These are phyloP conservation scores for Hirtodrosophila alboralis DNA, from an alignment of 2,888 invertebrate species.

Conservation along the genomic window DNA sequence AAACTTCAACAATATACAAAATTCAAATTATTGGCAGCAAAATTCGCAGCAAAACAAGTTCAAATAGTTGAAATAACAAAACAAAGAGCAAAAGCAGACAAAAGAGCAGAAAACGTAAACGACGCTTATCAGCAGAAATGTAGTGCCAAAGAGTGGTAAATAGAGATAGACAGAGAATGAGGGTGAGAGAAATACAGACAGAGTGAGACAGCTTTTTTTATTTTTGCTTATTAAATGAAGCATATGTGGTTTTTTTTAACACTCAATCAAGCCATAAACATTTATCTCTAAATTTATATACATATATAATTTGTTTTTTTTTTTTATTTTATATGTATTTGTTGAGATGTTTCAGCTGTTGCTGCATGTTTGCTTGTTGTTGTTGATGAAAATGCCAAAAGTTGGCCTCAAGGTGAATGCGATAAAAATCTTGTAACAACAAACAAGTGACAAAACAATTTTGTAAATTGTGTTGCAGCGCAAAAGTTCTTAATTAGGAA, in stretches of 20 bases:
- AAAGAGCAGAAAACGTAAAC: constrained; percentile 40
- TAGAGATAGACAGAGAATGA: constrained; percentile 4
- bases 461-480: constrained; percentile 16
- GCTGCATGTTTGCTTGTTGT: constrained; percentile 27
- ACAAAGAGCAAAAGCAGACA: constrained; percentile 20
- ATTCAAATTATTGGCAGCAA: constrained; percentile 1
- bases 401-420: constrained; percentile 51
- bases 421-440: constrained; percentile 47
- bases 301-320: constrained; percentile 16
- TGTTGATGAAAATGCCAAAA: constrained; percentile 40
- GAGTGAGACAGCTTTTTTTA: constrained; percentile 5
- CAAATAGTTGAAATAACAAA: constrained; percentile 36
- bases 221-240: constrained; percentile 29
- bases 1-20: constrained; percentile 5
- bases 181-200: constrained; percentile 6
- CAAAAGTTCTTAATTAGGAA: constrained; percentile 26
- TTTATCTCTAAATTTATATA: constrained; percentile 35
- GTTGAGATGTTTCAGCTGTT: constrained; percentile 49
- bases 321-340: constrained; percentile 1
- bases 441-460: constrained; percentile 29
- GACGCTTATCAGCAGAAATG: constrained; percentile 48
- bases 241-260: constrained; percentile 34
- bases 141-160: constrained; percentile 32
- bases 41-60: constrained; percentile 12
- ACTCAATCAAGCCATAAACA: constrained; percentile 43